Conservation (phyloP, 1,140 invertebrate species). For the Phymorhynchus buccinoides region DNA sequence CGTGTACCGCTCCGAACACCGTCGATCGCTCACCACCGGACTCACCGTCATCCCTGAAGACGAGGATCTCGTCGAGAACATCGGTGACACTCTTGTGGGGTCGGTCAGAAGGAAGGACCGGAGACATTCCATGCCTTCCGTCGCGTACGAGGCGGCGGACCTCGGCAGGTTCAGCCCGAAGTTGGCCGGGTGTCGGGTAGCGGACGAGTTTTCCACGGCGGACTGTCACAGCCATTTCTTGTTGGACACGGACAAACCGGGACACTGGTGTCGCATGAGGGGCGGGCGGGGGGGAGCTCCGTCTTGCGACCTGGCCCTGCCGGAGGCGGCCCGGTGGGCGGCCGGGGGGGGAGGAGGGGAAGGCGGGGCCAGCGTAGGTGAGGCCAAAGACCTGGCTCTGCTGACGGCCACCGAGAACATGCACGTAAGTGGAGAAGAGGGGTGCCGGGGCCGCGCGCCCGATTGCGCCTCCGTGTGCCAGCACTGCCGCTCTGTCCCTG, state of each 20-base stretch:
- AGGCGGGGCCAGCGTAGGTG: not conserved
- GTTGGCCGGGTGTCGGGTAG: not conserved
- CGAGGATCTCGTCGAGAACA: constrained; percentile 34
- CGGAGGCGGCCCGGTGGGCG: not conserved
- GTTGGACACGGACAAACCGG: not conserved
- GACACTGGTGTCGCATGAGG: not conserved
- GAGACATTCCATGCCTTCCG: constrained; percentile 30
- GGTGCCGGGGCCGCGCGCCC: constrained; percentile 45
- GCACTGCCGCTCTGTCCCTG: constrained; percentile 56
- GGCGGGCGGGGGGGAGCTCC: not conserved
- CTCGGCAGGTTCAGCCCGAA: not conserved
- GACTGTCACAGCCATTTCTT: not conserved
- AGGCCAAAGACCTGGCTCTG: constrained; percentile 42
- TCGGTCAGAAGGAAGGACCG: not conserved
- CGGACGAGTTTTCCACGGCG: not conserved
- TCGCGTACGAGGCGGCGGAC: not conserved
- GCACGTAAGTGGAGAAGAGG: constrained; percentile 64
- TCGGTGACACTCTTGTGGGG: not conserved
- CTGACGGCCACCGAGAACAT: constrained; percentile 60
- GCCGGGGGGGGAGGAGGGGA: not conserved
- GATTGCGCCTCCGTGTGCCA: constrained; percentile 52
- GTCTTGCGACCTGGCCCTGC: not conserved
- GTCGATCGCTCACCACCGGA: constrained; percentile 44
- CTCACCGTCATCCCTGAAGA: constrained; percentile 45
- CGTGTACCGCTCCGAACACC: constrained; percentile 38